These are phyloP conservation scores for Xestobium rufovillosum DNA, from an alignment of 2,888 invertebrate genomes.

Conservation along the genomic window DNA sequence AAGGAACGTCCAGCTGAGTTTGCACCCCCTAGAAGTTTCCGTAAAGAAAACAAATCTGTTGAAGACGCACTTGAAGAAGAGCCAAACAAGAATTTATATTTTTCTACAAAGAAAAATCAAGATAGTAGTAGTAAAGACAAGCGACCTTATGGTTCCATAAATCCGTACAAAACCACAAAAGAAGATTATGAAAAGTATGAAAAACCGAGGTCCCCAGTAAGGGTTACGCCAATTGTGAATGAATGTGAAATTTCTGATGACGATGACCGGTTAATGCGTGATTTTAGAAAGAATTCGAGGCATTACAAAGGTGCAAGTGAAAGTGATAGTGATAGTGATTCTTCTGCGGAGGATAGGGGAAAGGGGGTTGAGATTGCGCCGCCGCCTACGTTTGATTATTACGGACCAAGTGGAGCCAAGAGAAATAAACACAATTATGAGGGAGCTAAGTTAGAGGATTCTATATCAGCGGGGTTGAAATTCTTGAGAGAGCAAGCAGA, in stretches of 20 bases:
- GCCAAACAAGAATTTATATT: constrained; percentile 31
- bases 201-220: constrained; percentile 21
- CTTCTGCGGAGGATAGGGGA: constrained; percentile 17
- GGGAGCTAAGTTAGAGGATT: constrained; percentile 40
- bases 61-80: constrained; percentile 1
- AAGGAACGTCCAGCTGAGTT: constrained; percentile 67
- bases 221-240: constrained; percentile 27
- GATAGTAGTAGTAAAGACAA: constrained; percentile 6
- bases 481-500: constrained; percentile 50
- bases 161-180: constrained; percentile 25
- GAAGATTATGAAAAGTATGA: constrained; percentile 2
- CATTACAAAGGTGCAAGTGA: neutral
- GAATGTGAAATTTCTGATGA: constrained; percentile 26
- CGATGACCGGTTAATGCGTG: constrained; percentile 23
- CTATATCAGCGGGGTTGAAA: constrained; percentile 49
- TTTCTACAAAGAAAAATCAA: constrained; percentile 31
- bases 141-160: too few relatives aligned
- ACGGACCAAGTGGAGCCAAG: constrained; percentile 43
- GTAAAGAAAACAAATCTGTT: constrained; percentile 23
- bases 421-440: constrained; percentile 27
- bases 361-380: constrained; percentile 54
- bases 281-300: constrained; percentile 11
- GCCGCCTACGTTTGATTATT: constrained; percentile 59
- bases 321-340: constrained; percentile 9
- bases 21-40: constrained; percentile 53